Evolutionary conservation across 2,888 invertebrate species (phyloP), one percentile per base, ranked within the genome.

Genomic region (Hirtodrosophila confusa): DNA sequence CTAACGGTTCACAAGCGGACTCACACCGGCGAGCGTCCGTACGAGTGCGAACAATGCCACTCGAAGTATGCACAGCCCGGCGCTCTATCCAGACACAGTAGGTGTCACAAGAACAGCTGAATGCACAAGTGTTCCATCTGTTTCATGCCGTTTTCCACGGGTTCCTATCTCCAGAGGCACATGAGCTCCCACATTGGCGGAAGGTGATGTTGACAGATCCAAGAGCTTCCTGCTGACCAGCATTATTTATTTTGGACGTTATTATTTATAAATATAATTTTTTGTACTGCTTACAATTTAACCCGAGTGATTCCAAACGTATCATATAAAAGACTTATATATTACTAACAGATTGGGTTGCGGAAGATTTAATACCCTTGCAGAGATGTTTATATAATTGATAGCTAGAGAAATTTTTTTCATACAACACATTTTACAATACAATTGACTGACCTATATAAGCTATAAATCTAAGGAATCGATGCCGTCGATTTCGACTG

Each of bases 1-100:
- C 48, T 75, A 4, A 65, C 54, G 5, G 48, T 60, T 0, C 76
- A 73, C 41, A 75, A 44, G 11, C 44, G 76, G 11, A 65, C 58
- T 0, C 72, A 72, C 8, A 41, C 65, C 3, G 76, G 55, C 8
- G 41, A 37, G 3, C 55, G 66, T 3, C 47, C 47, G 7, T 70
- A 70, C 23, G 55, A 70, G 35, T 72, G 76, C 17, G 51, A 24
- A 10, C 58, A 48, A 17, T 72, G 72, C 41, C 37, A 48, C n/a
- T 58, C 71, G 1, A 33, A 71, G 1, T 72, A 71, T 35, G 51
- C 51, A 0, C 71, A 72, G 37, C 65, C 54, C 0, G 54, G 54
- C 0, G 57, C 58, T 0, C 76, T 72, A 3, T 54, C 65, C 8
- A 4, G 58, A 1, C 76, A 75, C 9, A 37, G 64, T 10, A 36